phyloP scores from a whole-genome alignment of 2,797 vertebrate genomes.

The Myripristis murdjan region DNA sequence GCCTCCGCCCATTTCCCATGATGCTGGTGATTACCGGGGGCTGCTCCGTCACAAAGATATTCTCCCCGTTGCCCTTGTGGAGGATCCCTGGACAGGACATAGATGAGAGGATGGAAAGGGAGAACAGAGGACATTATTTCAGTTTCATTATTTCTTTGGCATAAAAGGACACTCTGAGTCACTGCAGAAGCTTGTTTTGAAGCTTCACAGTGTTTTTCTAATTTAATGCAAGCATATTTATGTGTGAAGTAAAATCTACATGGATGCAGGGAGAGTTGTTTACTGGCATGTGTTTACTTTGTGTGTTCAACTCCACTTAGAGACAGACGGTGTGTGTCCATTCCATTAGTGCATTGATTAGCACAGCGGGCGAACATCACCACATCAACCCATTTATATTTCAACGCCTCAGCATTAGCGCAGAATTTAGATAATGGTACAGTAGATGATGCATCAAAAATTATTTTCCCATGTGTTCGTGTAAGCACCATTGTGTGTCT shows the following conservation, averaged over 20 bases:
- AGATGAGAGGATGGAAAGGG: neutral
- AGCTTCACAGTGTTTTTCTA: no score
- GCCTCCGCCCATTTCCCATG: constrained; percentile 97
- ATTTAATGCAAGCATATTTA: neutral
- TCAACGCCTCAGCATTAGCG: constrained; percentile 11
- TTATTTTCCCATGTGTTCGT: neutral
- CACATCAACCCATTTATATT: constrained; percentile 37
- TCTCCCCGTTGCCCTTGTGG: constrained; percentile 98
- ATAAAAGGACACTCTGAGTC: neutral
- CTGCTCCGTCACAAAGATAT: constrained; percentile 97
- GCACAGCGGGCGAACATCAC: constrained; percentile 45
- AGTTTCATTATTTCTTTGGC: neutral
- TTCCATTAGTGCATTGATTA: constrained; percentile 54
- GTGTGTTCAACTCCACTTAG: constrained; percentile 10
- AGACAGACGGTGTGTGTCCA: constrained; percentile 17
- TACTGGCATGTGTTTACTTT: constrained; percentile 1
- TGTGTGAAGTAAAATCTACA: neutral
- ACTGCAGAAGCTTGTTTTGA: neutral
- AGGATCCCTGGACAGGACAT: constrained; percentile 89
- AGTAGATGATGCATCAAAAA: constrained; percentile 20
- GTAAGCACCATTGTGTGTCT: neutral
- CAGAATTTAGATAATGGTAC: constrained; percentile 33
- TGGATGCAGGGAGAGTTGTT: neutral
- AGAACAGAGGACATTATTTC: neutral
- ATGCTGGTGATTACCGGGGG: constrained; percentile 96